Conservation (phyloP, 2,113 vertebrate genomes). For the Eulemur macaco region DNA sequence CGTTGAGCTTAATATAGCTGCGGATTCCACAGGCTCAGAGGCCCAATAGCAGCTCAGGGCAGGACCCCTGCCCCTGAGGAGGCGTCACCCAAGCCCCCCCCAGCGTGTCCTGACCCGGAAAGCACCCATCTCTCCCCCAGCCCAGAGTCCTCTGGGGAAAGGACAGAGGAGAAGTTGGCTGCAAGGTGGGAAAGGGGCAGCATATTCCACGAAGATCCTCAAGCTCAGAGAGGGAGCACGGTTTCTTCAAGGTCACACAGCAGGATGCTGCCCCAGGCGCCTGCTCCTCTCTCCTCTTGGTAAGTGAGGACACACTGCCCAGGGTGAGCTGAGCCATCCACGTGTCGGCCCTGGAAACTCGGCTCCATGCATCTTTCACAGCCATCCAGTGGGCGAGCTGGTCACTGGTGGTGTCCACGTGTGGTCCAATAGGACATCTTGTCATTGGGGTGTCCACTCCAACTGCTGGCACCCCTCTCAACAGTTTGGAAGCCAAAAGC, state of each 20-base stretch:
- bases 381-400: not conserved
- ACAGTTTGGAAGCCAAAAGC: not conserved
- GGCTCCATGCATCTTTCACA: not conserved
- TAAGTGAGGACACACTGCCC: not conserved
- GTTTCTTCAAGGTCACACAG: not conserved
- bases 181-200: no score
- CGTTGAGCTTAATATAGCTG: slow-evolving; percentile 51
- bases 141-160: not conserved
- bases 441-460: not conserved
- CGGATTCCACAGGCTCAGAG: not conserved
- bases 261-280: not conserved
- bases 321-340: not conserved
- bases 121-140: not conserved
- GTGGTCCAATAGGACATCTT: not conserved
- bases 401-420: not conserved
- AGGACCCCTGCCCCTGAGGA: not conserved
- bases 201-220: not conserved
- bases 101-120: fast-evolving
- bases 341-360: fast-evolving
- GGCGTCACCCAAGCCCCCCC: not conserved
- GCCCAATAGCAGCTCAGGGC: not conserved
- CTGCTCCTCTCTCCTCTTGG: not conserved
- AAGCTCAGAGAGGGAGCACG: not conserved
- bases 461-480: not conserved
- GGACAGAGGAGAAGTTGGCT: not conserved